Percentiles rank a stretch among this genome's conserved stretches.
Conservation (phyloP, 2,888 invertebrate species). For the Heliconius erato region DNA sequence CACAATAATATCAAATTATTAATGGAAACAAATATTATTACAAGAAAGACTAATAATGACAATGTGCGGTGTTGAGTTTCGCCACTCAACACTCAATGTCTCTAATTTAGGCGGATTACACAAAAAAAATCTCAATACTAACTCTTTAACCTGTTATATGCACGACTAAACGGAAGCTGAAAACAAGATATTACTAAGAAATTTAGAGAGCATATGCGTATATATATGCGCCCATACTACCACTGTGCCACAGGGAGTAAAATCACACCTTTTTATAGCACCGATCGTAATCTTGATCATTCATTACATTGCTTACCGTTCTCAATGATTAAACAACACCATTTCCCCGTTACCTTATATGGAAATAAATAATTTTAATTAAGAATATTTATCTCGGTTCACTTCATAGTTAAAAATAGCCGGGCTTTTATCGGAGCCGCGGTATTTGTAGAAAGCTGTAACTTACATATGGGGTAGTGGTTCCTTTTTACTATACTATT, state of each 20-base stretch:
- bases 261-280: slow-evolving; percentile 11
- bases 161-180: too few species aligned
- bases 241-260: background rate
- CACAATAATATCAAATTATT: too few species aligned
- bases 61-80: too few species aligned
- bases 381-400: slow-evolving; percentile 35
- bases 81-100: too few species aligned
- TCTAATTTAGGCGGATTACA: too few species aligned
- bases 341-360: slow-evolving; percentile 32
- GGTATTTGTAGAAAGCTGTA: slow-evolving; percentile 51
- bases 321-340: slow-evolving; percentile 1
- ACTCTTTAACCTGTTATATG: too few species aligned
- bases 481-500: slow-evolving; percentile 27
- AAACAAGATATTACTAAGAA: too few species aligned
- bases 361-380: slow-evolving; percentile 47
- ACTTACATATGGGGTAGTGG: slow-evolving; percentile 38
- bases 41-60: too few species aligned
- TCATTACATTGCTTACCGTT: background rate
- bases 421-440: slow-evolving; percentile 41
- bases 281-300: background rate
- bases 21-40: too few species aligned
- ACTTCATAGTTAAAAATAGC: slow-evolving; percentile 43
- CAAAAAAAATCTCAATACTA: too few species aligned
- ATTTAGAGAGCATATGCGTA: too few species aligned
- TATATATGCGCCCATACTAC: background rate